phyloP scores from a whole-genome alignment of 2,888 invertebrate species.

The Meloe dianella region DNA sequence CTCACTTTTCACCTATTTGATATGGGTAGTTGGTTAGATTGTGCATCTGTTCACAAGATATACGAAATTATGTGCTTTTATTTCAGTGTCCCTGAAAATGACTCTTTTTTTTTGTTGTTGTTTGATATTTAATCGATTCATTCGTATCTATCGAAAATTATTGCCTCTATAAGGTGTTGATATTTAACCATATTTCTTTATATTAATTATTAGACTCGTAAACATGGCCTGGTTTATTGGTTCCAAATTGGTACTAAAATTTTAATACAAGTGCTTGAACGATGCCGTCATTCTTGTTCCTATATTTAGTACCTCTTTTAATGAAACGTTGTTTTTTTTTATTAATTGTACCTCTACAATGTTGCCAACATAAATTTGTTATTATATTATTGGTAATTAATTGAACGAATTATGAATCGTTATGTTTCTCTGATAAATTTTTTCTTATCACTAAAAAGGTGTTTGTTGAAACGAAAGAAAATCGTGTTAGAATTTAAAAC shows the following conservation, averaged over 20 bases:
- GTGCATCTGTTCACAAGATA: background rate
- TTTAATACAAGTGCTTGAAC: constrained; percentile 7
- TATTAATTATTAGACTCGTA: constrained; percentile 21
- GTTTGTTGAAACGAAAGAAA: background rate
- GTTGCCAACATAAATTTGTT: background rate
- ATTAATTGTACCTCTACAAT: background rate
- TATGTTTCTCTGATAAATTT: background rate
- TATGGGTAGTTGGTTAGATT: background rate
- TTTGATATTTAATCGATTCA: background rate
- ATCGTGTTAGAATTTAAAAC: background rate
- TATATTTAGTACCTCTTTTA: background rate
- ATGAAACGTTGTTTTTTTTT: background rate
- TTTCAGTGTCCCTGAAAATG: background rate
- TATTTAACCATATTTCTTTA: constrained; percentile 6
- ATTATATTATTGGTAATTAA: background rate
- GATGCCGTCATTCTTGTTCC: background rate
- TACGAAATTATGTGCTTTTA: background rate
- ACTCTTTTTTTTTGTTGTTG: background rate
- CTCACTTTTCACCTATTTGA: background rate
- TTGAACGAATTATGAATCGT: background rate
- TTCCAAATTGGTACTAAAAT: constrained; percentile 16
- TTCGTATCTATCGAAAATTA: background rate
- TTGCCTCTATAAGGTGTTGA: constrained; percentile 10
- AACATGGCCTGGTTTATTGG: constrained; percentile 14
- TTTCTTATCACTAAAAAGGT: background rate